These are phyloP conservation scores for Brachirus orientalis DNA, from an alignment of 2,113 vertebrate genomes.

Conservation along the genomic window DNA sequence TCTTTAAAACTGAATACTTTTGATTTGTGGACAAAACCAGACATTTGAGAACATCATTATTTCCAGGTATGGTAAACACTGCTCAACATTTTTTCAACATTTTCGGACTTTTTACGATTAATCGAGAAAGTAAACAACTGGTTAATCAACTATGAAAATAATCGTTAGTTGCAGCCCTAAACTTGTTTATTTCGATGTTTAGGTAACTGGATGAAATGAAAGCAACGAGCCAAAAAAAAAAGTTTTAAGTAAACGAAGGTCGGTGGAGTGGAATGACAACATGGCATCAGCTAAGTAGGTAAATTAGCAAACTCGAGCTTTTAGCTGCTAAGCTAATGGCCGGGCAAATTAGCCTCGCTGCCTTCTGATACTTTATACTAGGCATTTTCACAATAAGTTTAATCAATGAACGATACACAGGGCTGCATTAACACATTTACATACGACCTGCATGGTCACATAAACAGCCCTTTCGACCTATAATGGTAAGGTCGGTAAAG, in stretches of 20 bases:
- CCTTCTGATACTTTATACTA: not conserved
- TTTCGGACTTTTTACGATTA: too few species aligned
- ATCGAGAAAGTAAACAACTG: too few species aligned
- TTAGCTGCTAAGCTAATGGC: slow-evolving; percentile 68
- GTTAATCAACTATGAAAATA: too few species aligned
- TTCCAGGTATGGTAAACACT: too few species aligned
- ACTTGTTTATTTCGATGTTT: too few species aligned
- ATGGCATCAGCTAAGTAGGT: slow-evolving; percentile 61
- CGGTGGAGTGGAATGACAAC: slow-evolving; percentile 28
- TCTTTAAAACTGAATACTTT: too few species aligned
- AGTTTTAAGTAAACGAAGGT: slow-evolving; percentile 57
- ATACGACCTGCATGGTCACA: not conserved
- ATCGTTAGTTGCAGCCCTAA: too few species aligned
- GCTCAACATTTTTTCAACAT: too few species aligned
- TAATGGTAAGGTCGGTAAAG: not conserved
- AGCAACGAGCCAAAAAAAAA: not conserved
- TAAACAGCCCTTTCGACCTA: not conserved
- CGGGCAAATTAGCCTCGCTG: slow-evolving; percentile 69
- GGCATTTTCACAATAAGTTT: slow-evolving; percentile 13
- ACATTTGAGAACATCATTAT: too few species aligned
- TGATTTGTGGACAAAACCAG: too few species aligned
- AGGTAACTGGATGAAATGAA: too few species aligned
- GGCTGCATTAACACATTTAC: too few species aligned
- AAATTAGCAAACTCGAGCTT: slow-evolving; percentile 60
- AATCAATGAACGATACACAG: not conserved